Percentiles rank a stretch among this genome's conserved stretches.
These are phyloP conservation scores for Neogobius melanostomus DNA, from an alignment of 2,113 vertebrate genomes.

Conservation along the genomic window DNA sequence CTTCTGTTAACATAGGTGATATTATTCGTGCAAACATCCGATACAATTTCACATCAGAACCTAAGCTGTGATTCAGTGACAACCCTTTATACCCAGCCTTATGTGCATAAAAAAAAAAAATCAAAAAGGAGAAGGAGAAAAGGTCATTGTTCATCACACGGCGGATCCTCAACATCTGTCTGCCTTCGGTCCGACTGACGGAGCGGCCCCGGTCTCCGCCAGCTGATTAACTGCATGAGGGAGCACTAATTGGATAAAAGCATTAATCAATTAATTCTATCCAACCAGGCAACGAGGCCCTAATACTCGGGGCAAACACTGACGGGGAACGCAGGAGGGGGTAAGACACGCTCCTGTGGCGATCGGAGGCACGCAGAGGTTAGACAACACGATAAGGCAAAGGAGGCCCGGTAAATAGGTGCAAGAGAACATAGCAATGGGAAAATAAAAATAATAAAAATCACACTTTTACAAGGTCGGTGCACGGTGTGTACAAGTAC, in stretches of 20 bases:
- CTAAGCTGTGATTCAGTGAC: constrained; percentile 40
- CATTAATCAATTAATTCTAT: constrained; percentile 80
- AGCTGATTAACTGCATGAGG: constrained; percentile 81
- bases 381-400: constrained; percentile 21
- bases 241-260: constrained; percentile 80
- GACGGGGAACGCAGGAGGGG: constrained; percentile 27
- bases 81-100: constrained; percentile 54
- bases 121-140: constrained; percentile 8
- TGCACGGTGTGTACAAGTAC: too few species aligned
- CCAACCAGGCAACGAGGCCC: constrained; percentile 68
- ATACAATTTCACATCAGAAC: constrained; percentile 53
- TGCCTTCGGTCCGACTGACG: constrained; percentile 57
- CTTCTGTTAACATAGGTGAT: too few species aligned
- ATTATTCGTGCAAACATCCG: constrained; percentile 9
- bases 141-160: constrained; percentile 65
- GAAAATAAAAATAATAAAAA: constrained; percentile 3
- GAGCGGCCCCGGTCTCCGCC: constrained; percentile 58
- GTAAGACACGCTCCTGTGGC: constrained; percentile 25
- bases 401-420: constrained; percentile 3
- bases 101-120: constrained; percentile 25
- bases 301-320: constrained; percentile 78
- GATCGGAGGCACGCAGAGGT: constrained; percentile 47
- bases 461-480: background rate
- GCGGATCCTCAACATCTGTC: constrained; percentile 61
- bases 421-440: constrained; percentile 20